Evolutionary conservation across 1,140 invertebrate species (phyloP), one percentile per base, ranked within the genome.

Genomic region (Diorhabda elongata): DNA sequence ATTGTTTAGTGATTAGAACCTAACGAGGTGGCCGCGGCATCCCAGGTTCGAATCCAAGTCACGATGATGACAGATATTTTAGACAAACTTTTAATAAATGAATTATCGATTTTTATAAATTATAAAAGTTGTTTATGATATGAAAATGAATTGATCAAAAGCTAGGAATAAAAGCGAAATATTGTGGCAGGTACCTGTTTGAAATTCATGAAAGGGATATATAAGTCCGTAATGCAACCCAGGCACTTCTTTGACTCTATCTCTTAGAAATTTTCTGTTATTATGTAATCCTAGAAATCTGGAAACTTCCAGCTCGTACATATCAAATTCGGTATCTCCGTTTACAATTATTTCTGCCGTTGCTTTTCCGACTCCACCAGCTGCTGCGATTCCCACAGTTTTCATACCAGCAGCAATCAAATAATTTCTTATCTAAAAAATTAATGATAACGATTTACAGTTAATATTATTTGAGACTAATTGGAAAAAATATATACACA

Each of bases 381-480:
- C 95, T 5, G 95, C 92, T 5, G 93, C 92, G 61, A 97, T 91
- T 42, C 96, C 96, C 60, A 95, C 91, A 0, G 94, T 96, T 85
- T 97, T 97, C 89, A 98, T 95, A 45, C 96, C 97, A 66, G 95
- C 94, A 3, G 96, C 95, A 41, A 99, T 90, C 80, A 91, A 96
- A 82, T 99, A 99, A 79, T 98, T 98, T 74, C 88, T 85, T 69
- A 98, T 91, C 90, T 93, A 77, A 4, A 4, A 69, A 76, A 77
- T 61, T 26, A 26, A 26, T 26, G 26, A 26, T 26, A 26, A 26
- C 0, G 1, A 26, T 26, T 26, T 26, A 26, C 1, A 26, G 26
- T 26, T 11, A 11, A 11, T 11, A 11, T 11, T 52, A 52, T 2
- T 4, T 52, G 47, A 6, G 4, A n/a, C n/a, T 52, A 52, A 52